Evolutionary conservation across 2,797 vertebrate species (phyloP), one percentile per base, ranked within the genome.

Genomic region (Pseudotriccus pelzelni): DNA sequence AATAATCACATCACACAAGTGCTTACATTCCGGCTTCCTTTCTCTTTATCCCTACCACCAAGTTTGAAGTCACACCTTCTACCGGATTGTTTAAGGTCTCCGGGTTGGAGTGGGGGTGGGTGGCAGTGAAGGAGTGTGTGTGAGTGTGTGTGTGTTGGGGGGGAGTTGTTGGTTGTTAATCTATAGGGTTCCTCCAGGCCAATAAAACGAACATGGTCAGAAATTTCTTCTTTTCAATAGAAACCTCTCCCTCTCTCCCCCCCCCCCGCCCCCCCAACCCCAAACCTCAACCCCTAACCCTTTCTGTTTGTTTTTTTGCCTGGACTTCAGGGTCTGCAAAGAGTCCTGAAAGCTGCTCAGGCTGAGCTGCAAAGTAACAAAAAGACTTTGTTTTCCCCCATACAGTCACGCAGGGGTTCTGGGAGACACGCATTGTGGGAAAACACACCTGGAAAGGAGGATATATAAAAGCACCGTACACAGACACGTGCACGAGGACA

Each of bases 1-100:
- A 99, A 99, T 98, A 98, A 99, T 99, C 99, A 99, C 98, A 98
- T 99, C 98, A 99, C 99, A 99, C 99, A 98, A 97, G 95, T 72
- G 98, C 98, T 98, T 97, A 98, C 99, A 99, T 99, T 99, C 99
- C 98, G 97, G 96, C 97, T 98, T 98, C 98, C 98, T 96, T 90
- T 95, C 94, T 96, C 95, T 79, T 90, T 75, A 95, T 94, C 89
- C 95, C 94, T 93, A 96, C 94, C 97, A 95, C 96, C 88, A n/a
- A 89, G 96, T 89, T 94, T 96, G 96, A 93, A 98, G 94, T 98
- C 97, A 98, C 97, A 98, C 97, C 98, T 98, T 98, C 98, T 93
- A 94, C 74, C 60, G 81, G 95, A 95, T 94, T 93, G 84, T 90
- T 97, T 91, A 80, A 96, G 92, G 88, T 94, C 91, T 67, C 90